These are phyloP conservation scores for Maccullochella peelii DNA, from an alignment of 2,113 vertebrate species.

Conservation along the genomic window DNA sequence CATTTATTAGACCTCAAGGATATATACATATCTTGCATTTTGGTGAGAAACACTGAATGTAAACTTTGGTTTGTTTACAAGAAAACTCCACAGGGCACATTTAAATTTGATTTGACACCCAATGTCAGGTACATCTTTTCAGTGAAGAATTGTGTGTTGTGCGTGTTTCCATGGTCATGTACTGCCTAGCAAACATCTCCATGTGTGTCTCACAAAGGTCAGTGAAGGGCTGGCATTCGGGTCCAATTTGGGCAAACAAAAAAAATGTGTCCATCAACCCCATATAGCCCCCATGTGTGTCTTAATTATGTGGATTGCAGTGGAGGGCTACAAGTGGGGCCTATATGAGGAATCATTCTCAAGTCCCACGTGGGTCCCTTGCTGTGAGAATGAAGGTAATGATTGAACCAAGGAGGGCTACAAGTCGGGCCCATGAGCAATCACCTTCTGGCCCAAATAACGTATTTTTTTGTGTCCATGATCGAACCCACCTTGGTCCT, in stretches of 20 bases:
- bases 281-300: not conserved
- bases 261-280: not conserved
- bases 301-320: not conserved
- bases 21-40: not conserved
- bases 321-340: not conserved
- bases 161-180: not conserved
- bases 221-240: not conserved
- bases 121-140: not conserved
- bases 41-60: not conserved
- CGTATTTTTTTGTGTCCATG: not conserved
- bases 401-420: not conserved
- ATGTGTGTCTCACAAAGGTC: not conserved
- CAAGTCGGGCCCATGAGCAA: not conserved
- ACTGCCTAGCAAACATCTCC: not conserved
- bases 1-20: not conserved
- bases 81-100: not conserved
- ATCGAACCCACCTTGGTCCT: not conserved
- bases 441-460: not conserved
- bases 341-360: not conserved
- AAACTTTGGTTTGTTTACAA: not conserved
- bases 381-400: conserved; percentile 5
- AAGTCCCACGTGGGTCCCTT: not conserved
- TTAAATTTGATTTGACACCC: not conserved
- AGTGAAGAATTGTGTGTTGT: not conserved
- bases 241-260: not conserved